phyloP scores from a whole-genome alignment of 2,888 invertebrate genomes.

The Luffia ferchaultella region DNA sequence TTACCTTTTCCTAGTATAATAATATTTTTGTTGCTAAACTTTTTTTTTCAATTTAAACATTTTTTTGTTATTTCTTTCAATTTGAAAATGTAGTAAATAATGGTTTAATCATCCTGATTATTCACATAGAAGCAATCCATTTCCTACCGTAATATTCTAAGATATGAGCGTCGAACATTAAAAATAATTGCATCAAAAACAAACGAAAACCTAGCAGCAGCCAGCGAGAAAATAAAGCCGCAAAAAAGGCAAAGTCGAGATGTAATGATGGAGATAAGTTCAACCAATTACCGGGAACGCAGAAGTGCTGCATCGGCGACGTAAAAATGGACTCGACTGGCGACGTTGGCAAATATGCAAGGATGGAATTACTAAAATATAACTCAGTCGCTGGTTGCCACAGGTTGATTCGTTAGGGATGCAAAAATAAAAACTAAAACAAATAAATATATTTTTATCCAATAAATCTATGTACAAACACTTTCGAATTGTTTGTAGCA shows the following conservation, averaged over 20 bases:
- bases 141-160: too few relatives aligned
- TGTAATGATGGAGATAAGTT: conserved; percentile 63
- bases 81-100: too few relatives aligned
- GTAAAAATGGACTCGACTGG: conserved; percentile 49
- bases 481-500: too few relatives aligned
- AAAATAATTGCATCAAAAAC: conserved; percentile 61
- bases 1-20: too few relatives aligned
- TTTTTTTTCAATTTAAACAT: too few relatives aligned
- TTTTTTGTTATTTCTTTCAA: too few relatives aligned
- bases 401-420: conserved; percentile 19
- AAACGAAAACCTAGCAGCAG: conserved; percentile 42
- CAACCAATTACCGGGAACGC: conserved; percentile 56
- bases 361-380: conserved; percentile 35
- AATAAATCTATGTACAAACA: too few relatives aligned
- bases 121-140: too few relatives aligned
- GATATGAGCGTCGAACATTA: conserved; percentile 36
- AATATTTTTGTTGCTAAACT: too few relatives aligned
- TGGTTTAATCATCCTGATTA: too few relatives aligned
- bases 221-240: conserved; percentile 47
- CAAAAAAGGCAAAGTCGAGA: conserved; percentile 52
- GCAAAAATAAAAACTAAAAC: too few relatives aligned
- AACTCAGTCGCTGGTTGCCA: conserved; percentile 20
- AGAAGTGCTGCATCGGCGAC: conserved; percentile 55
- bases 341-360: conserved; percentile 45
- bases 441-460: too few relatives aligned